Base-by-base conservation (phyloP, 2,797 vertebrate species). In the Protonibea diacanthus region DNA sequence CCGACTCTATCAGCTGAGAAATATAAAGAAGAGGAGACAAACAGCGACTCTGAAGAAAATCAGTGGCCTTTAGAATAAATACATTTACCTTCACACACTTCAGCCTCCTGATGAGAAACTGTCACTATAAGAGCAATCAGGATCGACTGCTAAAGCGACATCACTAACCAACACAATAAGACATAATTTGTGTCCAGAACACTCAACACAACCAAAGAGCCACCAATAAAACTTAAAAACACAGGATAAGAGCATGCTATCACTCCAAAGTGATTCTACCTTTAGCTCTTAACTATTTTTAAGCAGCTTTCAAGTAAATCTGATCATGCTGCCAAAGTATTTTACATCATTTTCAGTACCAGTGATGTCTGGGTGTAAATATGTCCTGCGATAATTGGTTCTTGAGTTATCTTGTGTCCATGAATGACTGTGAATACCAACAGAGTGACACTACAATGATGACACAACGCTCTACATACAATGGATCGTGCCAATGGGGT, bases 261-360 rank as follows among this genome's bases (percentile, higher is more conserved):
- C 3, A 40, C 3, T 52, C 62, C 40, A 48, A 49, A 38, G 23
- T 57, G n/a, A 51, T 40, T 45, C 45, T 15, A 71, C 21, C n/a
- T 3, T 27, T 8, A 47, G 17, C 40, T 55, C 27, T 62, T 5
- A 23, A 23, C 62, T 49, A 55, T 70, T 9, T 65, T 33, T 21
- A 51, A 18, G 48, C 15, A 1, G 33, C 29, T n/a, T 66, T 38
- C n/a, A 33, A 9, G 5, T 53, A 25, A 51, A 40, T 69, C 13
- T 23, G 12, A 64, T 64, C 11, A 60, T 47, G 62, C 17, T 38
- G 58, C 17, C 42, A 45, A 59, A 78, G 40, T 20, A 21, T 33
- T 13, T 68, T 10, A 69, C 20, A 58, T 21, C 13, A 48, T 51
- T 0, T 25, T 60, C 47, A 25, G 17, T 53, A 69, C 49, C 68